Base-by-base conservation (phyloP, 2,888 invertebrate genomes). In the Acrobasis suavella region DNA sequence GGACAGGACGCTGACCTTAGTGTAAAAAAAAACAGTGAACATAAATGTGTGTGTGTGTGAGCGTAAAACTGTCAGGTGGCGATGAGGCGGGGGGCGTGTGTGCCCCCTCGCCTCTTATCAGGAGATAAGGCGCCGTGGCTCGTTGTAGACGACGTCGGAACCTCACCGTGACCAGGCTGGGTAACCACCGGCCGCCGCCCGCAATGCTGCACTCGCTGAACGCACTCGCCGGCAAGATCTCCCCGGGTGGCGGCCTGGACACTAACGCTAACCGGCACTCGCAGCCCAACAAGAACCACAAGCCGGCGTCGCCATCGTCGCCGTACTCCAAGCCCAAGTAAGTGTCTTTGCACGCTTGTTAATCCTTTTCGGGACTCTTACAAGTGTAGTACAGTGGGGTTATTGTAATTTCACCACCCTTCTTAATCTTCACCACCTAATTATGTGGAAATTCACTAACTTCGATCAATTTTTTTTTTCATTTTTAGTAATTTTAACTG, bases 221-320 rank as follows among this genome's bases (percentile, higher is more conserved):
- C 94, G 95, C 96, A 87, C 94, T 97, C 93, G 97, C 97, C 93
- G 96, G 96, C 86, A 97, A 97, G 92, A 96, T 97, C 88, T 97
- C 97, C 87, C 97, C 97, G 83, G 96, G 96, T 88, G 93, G 94
- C 93, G 87, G 94, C 86, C 92, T 94, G 81, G 95, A 95, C 87
- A 92, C 94, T 71, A 95, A 95, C 88, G 95, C 95, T 67, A 95
- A 95, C 87, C 92, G 95, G 80, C 94, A 82, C 92, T 84, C 85
- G 82, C 93, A 83, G 79, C 91, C 91, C 73, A 92, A 91, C 85
- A 87, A 89, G 83, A 92, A 91, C 80, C 89, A 92, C 85, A 92
- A 91, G 85, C 74, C 76, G 67, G 73, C 81, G 58, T 86, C 89
- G 75, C 89, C 91, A 52, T 85, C 87, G 38, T 87, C 91, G 72